Conservation (phyloP, 2,113 vertebrate genomes). For the Notarius quadriscutis region DNA sequence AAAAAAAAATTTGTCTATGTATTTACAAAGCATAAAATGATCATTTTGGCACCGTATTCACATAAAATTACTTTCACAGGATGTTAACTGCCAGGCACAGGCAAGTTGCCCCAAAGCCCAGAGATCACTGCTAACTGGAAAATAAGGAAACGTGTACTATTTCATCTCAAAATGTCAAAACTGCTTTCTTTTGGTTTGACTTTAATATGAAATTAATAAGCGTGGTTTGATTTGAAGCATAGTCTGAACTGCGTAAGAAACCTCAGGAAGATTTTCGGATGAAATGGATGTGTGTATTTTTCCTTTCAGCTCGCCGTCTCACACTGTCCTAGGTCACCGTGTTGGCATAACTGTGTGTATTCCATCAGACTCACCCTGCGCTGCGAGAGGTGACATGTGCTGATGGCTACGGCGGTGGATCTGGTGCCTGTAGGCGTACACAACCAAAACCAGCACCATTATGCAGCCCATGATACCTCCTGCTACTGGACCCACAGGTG, state of each 20-base stretch:
- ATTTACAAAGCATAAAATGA: not conserved
- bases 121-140: not conserved
- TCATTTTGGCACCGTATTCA: not conserved
- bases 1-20: not conserved
- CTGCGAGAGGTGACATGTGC: slow-evolving; percentile 97
- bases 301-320: not conserved
- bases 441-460: slow-evolving; percentile 94
- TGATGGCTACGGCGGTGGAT: slow-evolving; percentile 95
- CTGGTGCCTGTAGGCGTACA: slow-evolving; percentile 96
- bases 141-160: not conserved
- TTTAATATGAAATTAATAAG: not conserved
- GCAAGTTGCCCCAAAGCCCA: not conserved
- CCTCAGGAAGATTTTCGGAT: no score
- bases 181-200: not conserved
- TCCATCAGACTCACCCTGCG: slow-evolving; percentile 80
- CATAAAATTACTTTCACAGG: not conserved
- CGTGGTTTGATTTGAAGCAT: not conserved
- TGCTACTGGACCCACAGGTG: slow-evolving; percentile 91
- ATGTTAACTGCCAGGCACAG: not conserved
- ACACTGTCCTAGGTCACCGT: not conserved
- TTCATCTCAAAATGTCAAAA: not conserved
- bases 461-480: slow-evolving; percentile 98
- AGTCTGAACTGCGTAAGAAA: not conserved
- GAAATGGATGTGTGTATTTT: not conserved
- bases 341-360: not conserved